Percentiles rank a stretch among this genome's conserved stretches.
Evolutionary conservation across 2,113 vertebrate genomes (phyloP).

Genomic region (Thermophis baileyi): DNA sequence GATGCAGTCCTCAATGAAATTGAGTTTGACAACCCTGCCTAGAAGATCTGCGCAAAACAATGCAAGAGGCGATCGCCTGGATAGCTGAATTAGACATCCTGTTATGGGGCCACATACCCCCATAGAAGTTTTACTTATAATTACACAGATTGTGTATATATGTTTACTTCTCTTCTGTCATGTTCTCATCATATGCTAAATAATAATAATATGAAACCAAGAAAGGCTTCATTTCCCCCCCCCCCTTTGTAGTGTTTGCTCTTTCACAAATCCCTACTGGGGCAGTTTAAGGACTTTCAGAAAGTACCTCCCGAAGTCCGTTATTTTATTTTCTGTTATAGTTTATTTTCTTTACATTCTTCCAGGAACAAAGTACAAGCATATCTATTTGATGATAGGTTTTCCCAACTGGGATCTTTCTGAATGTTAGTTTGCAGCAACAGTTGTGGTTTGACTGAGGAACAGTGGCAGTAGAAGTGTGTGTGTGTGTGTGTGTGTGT

Average conservation of each 20-base stretch:
- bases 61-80: too few species aligned
- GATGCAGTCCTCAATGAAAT: too few species aligned
- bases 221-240: background rate
- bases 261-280: background rate
- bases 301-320: background rate
- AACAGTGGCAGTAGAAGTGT: background rate
- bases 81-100: too few species aligned
- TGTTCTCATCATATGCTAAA: too few species aligned
- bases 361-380: background rate
- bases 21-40: too few species aligned
- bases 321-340: background rate
- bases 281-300: background rate
- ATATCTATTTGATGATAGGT: background rate
- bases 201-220: background rate
- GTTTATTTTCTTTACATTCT: background rate
- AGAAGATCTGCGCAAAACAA: too few species aligned
- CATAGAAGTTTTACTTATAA: too few species aligned
- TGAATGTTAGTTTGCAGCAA: background rate
- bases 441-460: background rate
- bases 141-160: too few species aligned
- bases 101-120: too few species aligned
- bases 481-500: background rate
- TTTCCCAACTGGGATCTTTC: background rate
- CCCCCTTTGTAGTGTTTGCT: background rate
- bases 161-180: too few species aligned